Evolutionary conservation across 2,888 invertebrate genomes (phyloP).

Genomic region (Drosophila phalerata): DNA sequence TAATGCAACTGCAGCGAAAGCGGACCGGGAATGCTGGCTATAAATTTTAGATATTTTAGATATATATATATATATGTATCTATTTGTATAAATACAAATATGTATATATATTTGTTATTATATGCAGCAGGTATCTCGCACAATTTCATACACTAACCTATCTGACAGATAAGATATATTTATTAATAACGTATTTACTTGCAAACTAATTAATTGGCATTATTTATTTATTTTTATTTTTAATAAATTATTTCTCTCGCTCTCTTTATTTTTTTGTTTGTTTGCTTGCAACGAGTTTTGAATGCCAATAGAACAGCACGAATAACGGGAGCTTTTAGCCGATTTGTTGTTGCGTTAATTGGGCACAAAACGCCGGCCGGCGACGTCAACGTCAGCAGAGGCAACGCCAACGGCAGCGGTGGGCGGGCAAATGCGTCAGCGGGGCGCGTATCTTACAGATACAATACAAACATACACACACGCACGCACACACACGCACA

Average conservation of each 20-base stretch:
- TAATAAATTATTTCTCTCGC: conserved; percentile 1
- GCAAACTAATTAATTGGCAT: conserved; percentile 21
- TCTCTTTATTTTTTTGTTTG: not conserved
- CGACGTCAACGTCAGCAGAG: conserved; percentile 45
- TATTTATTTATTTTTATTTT: not conserved
- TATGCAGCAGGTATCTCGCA: conserved; percentile 1
- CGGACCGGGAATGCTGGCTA: conserved; percentile 28
- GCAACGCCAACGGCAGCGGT: conserved; percentile 24
- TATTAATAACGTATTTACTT: conserved; percentile 21
- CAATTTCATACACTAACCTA: conserved; percentile 10
- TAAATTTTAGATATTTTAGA: conserved; percentile 34
- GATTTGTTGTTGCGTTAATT: conserved; percentile 79
- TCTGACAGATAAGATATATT: conserved; percentile 22
- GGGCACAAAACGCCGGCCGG: conserved; percentile 85
- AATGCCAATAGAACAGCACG: conserved; percentile 33
- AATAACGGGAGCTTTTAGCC: conserved; percentile 27
- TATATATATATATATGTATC: conserved; percentile 3
- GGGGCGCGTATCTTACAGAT: conserved; percentile 76
- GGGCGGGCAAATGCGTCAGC: conserved; percentile 68
- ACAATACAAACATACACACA: conserved; percentile 41
- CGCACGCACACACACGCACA: conserved; percentile 17
- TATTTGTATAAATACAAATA: not conserved
- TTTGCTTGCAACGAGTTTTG: conserved; percentile 37
- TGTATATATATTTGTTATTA: conserved; percentile 13
- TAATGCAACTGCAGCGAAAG: conserved; percentile 36